These are phyloP conservation scores for Cinara cedri DNA, from an alignment of 2,888 invertebrate species.

Conservation along the genomic window DNA sequence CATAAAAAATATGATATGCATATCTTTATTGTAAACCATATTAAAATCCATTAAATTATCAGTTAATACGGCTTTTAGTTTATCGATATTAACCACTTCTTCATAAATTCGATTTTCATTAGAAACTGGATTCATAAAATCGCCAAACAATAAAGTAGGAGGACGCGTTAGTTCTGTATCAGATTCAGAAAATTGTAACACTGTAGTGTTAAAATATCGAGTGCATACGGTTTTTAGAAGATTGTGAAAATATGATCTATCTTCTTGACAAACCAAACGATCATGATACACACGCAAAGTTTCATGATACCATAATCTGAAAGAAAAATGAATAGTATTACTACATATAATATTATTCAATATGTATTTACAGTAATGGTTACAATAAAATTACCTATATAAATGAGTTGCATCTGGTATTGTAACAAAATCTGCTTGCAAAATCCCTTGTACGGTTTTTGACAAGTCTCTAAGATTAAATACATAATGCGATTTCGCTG, in stretches of 20 bases:
- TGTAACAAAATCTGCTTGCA: slow-evolving; percentile 67
- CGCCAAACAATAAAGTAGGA: slow-evolving; percentile 87
- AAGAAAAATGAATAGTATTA: slow-evolving; percentile 10
- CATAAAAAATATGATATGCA: slow-evolving; percentile 91
- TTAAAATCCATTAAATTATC: slow-evolving; percentile 89
- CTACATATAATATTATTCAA: too few species aligned
- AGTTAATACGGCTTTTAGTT: slow-evolving; percentile 81
- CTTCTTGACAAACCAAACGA: slow-evolving; percentile 81
- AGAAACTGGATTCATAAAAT: slow-evolving; percentile 92
- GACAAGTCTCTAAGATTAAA: slow-evolving; percentile 95
- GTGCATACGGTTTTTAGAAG: slow-evolving; percentile 65
- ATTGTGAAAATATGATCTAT: slow-evolving; percentile 65
- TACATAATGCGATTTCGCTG: slow-evolving; percentile 90
- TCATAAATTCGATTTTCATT: slow-evolving; percentile 87
- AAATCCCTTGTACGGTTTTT: slow-evolving; percentile 79
- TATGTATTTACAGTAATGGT: neutral
- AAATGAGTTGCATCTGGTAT: slow-evolving; percentile 82
- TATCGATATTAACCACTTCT: slow-evolving; percentile 84
- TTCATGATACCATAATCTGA: slow-evolving; percentile 93
- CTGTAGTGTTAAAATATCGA: slow-evolving; percentile 70
- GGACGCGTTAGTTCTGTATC: slow-evolving; percentile 65
- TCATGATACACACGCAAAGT: slow-evolving; percentile 91
- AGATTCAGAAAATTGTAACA: slow-evolving; percentile 67
- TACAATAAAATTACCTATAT: slow-evolving; percentile 61
- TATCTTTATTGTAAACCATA: slow-evolving; percentile 93